phyloP scores from a whole-genome alignment of 2,888 invertebrate genomes.

The Ophonus ardosiacus region DNA sequence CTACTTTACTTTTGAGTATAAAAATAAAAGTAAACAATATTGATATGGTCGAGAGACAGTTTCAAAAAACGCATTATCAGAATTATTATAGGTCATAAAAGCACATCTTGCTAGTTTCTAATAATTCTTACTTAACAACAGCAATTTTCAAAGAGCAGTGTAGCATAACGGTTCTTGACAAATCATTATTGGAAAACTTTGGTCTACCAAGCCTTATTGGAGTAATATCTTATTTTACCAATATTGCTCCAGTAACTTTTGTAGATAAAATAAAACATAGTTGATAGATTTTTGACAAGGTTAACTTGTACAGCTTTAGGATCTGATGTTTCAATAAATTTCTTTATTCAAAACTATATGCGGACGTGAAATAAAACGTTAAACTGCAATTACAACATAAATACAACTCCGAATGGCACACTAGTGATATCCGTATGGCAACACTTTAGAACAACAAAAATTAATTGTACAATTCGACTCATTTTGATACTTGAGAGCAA shows the following conservation, averaged over 20 bases:
- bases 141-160: constrained; percentile 11
- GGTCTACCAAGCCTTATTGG: background rate
- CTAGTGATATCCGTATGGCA: no score
- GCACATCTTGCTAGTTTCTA: background rate
- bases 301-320: no score
- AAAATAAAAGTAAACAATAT: background rate
- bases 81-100: background rate
- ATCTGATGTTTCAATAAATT: no score
- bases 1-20: background rate
- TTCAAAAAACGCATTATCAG: background rate
- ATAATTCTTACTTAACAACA: background rate
- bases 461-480: no score
- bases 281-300: background rate
- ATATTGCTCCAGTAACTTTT: background rate
- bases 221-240: background rate
- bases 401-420: no score
- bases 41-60: background rate
- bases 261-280: background rate
- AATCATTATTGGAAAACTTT: constrained; percentile 16
- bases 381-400: no score
- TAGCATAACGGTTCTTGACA: constrained; percentile 5
- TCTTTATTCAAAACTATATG: no score
- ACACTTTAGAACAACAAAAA: no score
- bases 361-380: no score
- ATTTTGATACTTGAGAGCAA: no score